Base-by-base conservation (phyloP, 2,113 vertebrate genomes). In the Halcyon senegalensis region DNA sequence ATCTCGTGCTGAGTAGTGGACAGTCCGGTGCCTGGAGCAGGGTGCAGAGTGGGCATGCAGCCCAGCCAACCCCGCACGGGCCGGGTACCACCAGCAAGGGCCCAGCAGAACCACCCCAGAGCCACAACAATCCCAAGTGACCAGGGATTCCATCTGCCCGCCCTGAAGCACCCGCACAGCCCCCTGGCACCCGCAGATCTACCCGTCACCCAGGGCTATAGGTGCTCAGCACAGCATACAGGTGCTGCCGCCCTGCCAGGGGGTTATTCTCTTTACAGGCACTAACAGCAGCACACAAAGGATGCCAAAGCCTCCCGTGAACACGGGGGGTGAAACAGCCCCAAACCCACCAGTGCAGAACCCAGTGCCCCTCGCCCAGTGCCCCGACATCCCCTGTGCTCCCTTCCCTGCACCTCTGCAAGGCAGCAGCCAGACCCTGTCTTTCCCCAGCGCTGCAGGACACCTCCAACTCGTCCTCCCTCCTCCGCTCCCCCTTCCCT, bases 181-280 rank as follows among this genome's bases (percentile, higher is more conserved):
- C 85, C 60, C 37, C 33, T 0, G 75, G 27, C 13, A 46, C 11
- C 21, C 23, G 5, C 25, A 17, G 69, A 12, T 0, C 69, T 17
- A 9, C 2, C 13, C 33, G 19, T 11, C 13, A 8, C 67, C 53
- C 63, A 1, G 0, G 0, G 4, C 82, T 77, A 1, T 1, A 2
- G 70, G 60, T 7, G 39, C 41, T 24, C 87, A 39, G 82, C 67
- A 6, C 28, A 23, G 84, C 16, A 1, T 5, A 15, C 0, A 18
- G 55, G 28, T 30, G 55, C 60, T 31, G n/a, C 55, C 2, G 9
- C 81, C 79, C 84, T 30, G 50, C 23, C 14, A 69, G 41, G 67
- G 35, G 48, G 55, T 46, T 69, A 31, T 79, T 63, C 91, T 53
- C 56, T 23, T 21, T 55, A 46, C 84, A 96, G 94, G 92, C 86